Evolutionary conservation across 2,888 invertebrate species (phyloP).

Genomic region (Norana najaformis): DNA sequence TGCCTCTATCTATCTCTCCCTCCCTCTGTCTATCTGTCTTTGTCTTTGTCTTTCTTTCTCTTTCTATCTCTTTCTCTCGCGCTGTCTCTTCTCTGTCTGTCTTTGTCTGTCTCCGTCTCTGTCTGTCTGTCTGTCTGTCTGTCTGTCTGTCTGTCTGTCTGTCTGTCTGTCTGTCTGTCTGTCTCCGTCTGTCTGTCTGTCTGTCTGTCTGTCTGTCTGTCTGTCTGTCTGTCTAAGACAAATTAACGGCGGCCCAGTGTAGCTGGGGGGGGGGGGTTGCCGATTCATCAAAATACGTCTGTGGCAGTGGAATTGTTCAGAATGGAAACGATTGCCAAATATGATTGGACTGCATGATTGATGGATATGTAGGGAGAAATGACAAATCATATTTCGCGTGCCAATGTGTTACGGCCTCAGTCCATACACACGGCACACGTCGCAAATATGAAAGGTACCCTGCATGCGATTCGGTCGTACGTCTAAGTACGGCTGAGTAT

Average conservation of each 20-base stretch:
- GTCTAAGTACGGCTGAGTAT: no score
- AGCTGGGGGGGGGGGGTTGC: neutral
- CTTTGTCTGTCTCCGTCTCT: no score
- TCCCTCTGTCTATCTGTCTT: no score
- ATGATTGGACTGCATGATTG: neutral
- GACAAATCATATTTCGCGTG: neutral
- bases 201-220: neutral
- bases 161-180: neutral
- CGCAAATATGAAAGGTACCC: neutral
- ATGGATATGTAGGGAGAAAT: neutral
- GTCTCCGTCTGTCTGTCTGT: no score
- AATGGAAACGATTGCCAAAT: neutral
- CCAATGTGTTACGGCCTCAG: neutral
- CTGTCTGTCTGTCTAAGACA: constrained; percentile 1
- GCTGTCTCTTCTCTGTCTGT: neutral
- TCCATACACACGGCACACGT: neutral
- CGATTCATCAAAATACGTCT: neutral
- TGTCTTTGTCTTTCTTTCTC: neutral
- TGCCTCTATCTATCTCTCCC: no score
- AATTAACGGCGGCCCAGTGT: neutral
- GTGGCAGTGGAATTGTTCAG: neutral
- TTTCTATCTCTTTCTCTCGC: neutral
- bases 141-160: neutral
- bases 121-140: neutral
- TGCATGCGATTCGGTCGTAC: neutral